Evolutionary conservation across 2,113 vertebrate species (phyloP).

Genomic region (Cygnus atratus): DNA sequence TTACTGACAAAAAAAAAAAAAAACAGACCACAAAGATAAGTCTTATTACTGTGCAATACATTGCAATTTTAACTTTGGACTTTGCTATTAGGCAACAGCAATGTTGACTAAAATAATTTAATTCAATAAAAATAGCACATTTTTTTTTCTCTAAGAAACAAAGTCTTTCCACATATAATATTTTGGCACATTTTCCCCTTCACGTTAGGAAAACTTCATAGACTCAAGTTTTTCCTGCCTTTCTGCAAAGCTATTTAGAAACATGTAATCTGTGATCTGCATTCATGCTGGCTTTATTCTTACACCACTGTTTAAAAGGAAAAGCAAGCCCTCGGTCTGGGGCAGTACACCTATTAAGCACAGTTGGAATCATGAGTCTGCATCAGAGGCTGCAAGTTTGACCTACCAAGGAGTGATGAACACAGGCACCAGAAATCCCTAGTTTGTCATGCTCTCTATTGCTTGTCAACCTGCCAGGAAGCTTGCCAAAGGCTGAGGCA

Average conservation of each 20-base stretch:
- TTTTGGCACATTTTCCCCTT: neutral
- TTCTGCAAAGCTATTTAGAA: neutral
- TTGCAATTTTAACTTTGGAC: neutral
- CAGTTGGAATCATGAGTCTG: neutral
- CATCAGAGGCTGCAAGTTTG: neutral
- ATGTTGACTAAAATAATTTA: neutral
- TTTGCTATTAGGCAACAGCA: neutral
- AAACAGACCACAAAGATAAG: neutral
- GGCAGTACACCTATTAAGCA: neutral
- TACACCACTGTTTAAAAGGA: neutral
- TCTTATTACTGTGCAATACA: neutral
- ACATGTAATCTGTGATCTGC: neutral
- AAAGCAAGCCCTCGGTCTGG: neutral
- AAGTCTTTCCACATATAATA: neutral
- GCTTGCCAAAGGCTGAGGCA: neutral
- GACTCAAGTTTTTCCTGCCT: neutral
- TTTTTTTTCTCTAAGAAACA: neutral
- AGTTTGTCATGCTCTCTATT: neutral
- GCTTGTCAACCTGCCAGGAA: slow-evolving; percentile 32
- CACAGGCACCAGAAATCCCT: neutral
- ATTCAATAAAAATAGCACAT: neutral
- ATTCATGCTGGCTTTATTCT: neutral
- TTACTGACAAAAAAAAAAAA: neutral
- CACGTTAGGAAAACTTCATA: neutral
- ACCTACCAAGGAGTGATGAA: neutral